Base-by-base conservation (phyloP, 2,888 invertebrate genomes). In the Acrobeloides nanus region DNA sequence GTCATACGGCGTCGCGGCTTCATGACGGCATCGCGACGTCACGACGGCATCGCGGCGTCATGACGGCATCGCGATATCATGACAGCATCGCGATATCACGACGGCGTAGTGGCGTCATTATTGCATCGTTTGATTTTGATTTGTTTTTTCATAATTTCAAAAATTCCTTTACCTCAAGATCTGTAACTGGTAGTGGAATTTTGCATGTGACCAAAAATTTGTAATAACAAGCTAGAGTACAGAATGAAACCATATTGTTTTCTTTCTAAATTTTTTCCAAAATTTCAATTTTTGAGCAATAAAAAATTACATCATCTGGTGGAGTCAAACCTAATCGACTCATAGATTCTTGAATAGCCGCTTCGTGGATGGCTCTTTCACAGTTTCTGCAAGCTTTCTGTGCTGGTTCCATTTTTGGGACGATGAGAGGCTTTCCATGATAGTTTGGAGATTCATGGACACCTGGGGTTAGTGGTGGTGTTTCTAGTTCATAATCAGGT, bases 161-260 rank as follows among this genome's bases (percentile, higher is more conserved):
- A n/a, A n/a, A n/a, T n/a, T n/a, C n/a, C n/a, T n/a, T n/a, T n/a
- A n/a, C n/a, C n/a, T n/a, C n/a, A n/a, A n/a, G n/a, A n/a, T n/a
- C n/a, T n/a, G n/a, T n/a, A n/a, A 60, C 56, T 15, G 55, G 59
- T 20, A 67, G 40, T 20, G 64, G 51, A 17, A 62, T 49, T 45
- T 81, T 77, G 64, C 83, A 81, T 65, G 81, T 81, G 21, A 82
- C 76, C 24, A 84, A 82, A 75, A 88, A 89, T 74, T 87, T 85
- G 78, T 86, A 84, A 75, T 86, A 89, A 75, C 93, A 93, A 57
- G 84, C 82, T 43, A 84, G 82, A 61, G 87, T 86, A 74, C 93
- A 93, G 77, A 93, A 93, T 4, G 71, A 71, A 17, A 76, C 72
- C 48, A 75, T 75, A 23, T 77, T 76, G 27, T n/a, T n/a, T n/a